Evolutionary conservation across 2,113 vertebrate species (phyloP).

Genomic region (Lontra canadensis): DNA sequence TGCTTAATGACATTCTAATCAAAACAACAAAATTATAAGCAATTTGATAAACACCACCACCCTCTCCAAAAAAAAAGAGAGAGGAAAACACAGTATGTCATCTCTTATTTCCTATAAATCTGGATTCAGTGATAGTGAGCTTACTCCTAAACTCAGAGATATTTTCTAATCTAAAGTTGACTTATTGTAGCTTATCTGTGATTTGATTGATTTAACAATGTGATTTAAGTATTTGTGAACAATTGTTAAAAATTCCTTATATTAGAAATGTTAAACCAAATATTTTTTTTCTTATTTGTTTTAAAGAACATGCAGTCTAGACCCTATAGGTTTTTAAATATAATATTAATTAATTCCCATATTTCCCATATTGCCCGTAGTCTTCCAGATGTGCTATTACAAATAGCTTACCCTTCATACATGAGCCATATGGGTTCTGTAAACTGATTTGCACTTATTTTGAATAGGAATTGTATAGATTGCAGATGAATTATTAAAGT

Average conservation of each 20-base stretch:
- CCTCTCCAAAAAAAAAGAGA: background rate
- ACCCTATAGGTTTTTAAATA: conserved; percentile 73
- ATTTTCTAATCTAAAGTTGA: conserved; percentile 58
- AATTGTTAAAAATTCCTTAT: conserved; percentile 71
- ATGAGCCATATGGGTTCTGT: conserved; percentile 82
- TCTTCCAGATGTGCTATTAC: conserved; percentile 83
- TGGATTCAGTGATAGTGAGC: conserved; percentile 23
- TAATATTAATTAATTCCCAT: conserved; percentile 83
- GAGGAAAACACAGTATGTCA: background rate
- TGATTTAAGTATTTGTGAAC: conserved; percentile 74
- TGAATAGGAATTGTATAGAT: conserved; percentile 85
- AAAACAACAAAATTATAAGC: background rate
- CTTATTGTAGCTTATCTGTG: conserved; percentile 78
- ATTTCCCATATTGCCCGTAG: conserved; percentile 77
- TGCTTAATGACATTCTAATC: conserved; percentile 31
- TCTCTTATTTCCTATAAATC: background rate
- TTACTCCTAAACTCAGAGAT: conserved; percentile 40
- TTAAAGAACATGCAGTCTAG: conserved; percentile 49
- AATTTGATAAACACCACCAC: background rate
- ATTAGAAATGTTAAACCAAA: conserved; percentile 66
- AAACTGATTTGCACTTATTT: conserved; percentile 87
- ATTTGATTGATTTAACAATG: conserved; percentile 67
- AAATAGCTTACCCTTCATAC: conserved; percentile 79
- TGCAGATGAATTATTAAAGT: conserved; percentile 85
- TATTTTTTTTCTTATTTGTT: conserved; percentile 50